phyloP scores from a whole-genome alignment of 2,113 vertebrate genomes.

The Narcine bancroftii region DNA sequence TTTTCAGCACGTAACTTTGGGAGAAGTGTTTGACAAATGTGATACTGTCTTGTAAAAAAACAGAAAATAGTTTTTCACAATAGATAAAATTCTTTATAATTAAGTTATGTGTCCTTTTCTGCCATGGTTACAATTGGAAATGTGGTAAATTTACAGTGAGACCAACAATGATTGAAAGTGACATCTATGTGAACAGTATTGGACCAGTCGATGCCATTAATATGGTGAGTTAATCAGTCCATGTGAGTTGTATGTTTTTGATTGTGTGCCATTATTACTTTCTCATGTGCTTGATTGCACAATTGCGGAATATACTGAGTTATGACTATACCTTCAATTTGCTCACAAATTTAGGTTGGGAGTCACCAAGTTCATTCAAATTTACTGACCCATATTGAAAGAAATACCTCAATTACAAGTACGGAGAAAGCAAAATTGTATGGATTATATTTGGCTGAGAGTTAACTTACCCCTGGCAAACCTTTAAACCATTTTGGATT shows the following conservation, averaged over 20 bases:
- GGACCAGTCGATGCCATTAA: constrained; percentile 94
- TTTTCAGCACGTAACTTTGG: background rate
- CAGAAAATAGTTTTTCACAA: background rate
- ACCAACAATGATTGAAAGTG: constrained; percentile 89
- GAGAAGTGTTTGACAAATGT: background rate
- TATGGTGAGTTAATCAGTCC: constrained; percentile 70
- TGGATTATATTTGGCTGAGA: background rate
- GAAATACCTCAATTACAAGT: too few species aligned
- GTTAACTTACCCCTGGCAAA: background rate
- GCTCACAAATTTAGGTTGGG: background rate
- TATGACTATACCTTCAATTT: background rate
- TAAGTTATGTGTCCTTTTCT: background rate
- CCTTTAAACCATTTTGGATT: background rate
- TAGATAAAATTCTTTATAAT: background rate
- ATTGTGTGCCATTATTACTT: background rate
- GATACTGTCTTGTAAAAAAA: background rate
- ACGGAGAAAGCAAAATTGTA: background rate
- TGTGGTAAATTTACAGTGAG: constrained; percentile 67
- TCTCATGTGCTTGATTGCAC: background rate
- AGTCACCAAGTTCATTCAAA: background rate
- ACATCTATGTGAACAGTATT: constrained; percentile 93
- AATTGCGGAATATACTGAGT: background rate
- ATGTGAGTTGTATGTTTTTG: background rate
- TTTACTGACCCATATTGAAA: background rate
- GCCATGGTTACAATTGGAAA: constrained; percentile 19